Evolutionary conservation across 2,888 invertebrate genomes (phyloP), one percentile per base, ranked within the genome.

Genomic region (Chloromyia formosa): DNA sequence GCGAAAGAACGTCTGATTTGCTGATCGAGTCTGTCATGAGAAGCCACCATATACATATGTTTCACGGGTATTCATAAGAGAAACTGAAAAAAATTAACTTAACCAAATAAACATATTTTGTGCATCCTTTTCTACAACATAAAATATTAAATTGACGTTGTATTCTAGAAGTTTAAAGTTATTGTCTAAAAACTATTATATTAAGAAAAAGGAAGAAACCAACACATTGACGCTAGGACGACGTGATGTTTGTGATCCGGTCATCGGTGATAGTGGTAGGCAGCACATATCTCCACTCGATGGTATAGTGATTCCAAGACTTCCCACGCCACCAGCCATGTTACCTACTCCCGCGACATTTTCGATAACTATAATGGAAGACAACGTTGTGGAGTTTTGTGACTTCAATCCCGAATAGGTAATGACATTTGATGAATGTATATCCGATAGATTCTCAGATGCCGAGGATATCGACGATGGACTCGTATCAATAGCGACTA

Each of bases 171-270:
- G 14, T 68, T 74, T 45, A 45, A 35, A 35, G 27, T 35, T 35
- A 7, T n/a, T n/a, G 27, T 35, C 27, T 35, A 35, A 35, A 35
- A 35, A 4, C 27, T 40, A n/a, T n/a, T n/a, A 35, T 71, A 56
- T 69, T 54, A 74, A 78, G 77, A 75, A 23, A 61, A 76, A 75
- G 60, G 75, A 74, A 68, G 71, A n/a, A 35, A 35, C 85, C 83
- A 85, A 86, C 85, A 84, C 84, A 80, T 84, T 85, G 81, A 84
- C 81, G 82, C 85, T 86, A 80, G 85, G 85, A 78, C 86, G 83
- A 78, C 86, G 82, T 77, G 86, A 83, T 74, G 84, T 82, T 80
- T 85, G 83, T 40, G 78, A 78, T 74, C 84, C 83, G 76, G 83
- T 82, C 78, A 85, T 80, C 74, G 85, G 85, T 72, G 85, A 84